These are phyloP conservation scores for Danaus chrysippus DNA, from an alignment of 2,888 invertebrate genomes.

Conservation along the genomic window DNA sequence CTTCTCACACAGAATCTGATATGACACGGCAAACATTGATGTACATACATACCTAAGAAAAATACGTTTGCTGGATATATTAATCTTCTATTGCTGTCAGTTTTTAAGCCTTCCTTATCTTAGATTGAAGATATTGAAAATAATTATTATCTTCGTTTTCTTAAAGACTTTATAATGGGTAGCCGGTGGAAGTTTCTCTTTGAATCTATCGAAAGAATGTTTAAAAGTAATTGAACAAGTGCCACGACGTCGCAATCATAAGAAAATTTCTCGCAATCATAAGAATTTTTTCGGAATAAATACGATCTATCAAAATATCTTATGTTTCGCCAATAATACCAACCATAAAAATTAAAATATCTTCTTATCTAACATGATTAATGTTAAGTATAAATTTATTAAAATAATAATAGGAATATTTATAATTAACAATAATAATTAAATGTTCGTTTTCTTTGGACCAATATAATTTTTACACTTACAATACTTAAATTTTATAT, in stretches of 20 bases:
- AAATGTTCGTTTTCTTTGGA: too few relatives aligned
- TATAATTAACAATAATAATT: too few relatives aligned
- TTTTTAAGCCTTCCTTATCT: slow-evolving; percentile 22
- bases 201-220: slow-evolving; percentile 20
- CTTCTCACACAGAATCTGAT: too few relatives aligned
- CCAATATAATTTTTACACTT: too few relatives aligned
- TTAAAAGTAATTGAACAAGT: slow-evolving; percentile 51
- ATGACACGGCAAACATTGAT: too few relatives aligned
- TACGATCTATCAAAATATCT: slow-evolving; percentile 19
- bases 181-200: slow-evolving; percentile 23
- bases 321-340: slow-evolving; percentile 11
- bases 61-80: slow-evolving; percentile 15
- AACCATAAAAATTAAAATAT: not conserved
- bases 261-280: slow-evolving; percentile 24
- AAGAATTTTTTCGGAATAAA: too few relatives aligned
- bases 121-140: slow-evolving; percentile 47
- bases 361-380: not conserved
- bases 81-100: slow-evolving; percentile 20
- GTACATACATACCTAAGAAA: not conserved
- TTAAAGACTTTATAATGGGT: slow-evolving; percentile 56
- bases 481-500: too few relatives aligned
- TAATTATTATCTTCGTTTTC: slow-evolving; percentile 51
- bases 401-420: too few relatives aligned
- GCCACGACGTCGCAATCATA: slow-evolving; percentile 35
- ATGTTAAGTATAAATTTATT: too few relatives aligned